Evolutionary conservation across 2,797 vertebrate species (phyloP).

Genomic region (Oryzias sinensis): DNA sequence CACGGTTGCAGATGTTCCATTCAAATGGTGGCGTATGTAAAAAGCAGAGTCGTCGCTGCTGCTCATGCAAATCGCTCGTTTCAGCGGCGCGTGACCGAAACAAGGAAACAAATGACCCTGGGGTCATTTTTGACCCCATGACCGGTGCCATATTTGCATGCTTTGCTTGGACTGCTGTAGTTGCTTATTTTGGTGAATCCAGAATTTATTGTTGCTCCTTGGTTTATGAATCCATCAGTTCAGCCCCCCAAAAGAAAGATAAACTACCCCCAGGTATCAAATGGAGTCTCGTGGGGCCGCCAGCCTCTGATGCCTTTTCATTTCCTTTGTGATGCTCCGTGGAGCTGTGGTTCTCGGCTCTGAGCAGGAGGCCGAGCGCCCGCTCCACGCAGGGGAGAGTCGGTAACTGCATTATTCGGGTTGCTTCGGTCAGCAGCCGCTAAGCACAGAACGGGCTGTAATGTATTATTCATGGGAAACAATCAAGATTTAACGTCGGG

Average conservation of each 20-base stretch:
- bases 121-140: not conserved
- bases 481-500: slow-evolving; percentile 70
- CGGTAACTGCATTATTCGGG: slow-evolving; percentile 53
- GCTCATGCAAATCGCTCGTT: slow-evolving; percentile 53
- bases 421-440: slow-evolving; percentile 67
- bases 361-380: slow-evolving; percentile 40
- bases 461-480: slow-evolving; percentile 71
- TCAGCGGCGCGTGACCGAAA: not conserved
- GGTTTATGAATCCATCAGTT: slow-evolving; percentile 48
- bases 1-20: no score
- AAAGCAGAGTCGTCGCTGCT: slow-evolving; percentile 35
- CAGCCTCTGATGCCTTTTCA: slow-evolving; percentile 51
- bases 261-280: slow-evolving; percentile 1
- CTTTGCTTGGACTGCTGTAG: slow-evolving; percentile 1
- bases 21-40: slow-evolving; percentile 6
- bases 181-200: slow-evolving; percentile 16
- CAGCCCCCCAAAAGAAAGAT: slow-evolving; percentile 28
- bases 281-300: slow-evolving; percentile 37
- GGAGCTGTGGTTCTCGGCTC: slow-evolving; percentile 47
- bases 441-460: slow-evolving; percentile 34
- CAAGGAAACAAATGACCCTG: slow-evolving; percentile 21
- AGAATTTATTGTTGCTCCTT: slow-evolving; percentile 32
- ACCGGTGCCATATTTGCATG: slow-evolving; percentile 1
- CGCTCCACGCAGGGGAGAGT: slow-evolving; percentile 51
- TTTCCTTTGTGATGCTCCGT: slow-evolving; percentile 50